Evolutionary conservation across 2,888 invertebrate genomes (phyloP), one percentile per base, ranked within the genome.

Genomic region (Drosophila koepferae): DNA sequence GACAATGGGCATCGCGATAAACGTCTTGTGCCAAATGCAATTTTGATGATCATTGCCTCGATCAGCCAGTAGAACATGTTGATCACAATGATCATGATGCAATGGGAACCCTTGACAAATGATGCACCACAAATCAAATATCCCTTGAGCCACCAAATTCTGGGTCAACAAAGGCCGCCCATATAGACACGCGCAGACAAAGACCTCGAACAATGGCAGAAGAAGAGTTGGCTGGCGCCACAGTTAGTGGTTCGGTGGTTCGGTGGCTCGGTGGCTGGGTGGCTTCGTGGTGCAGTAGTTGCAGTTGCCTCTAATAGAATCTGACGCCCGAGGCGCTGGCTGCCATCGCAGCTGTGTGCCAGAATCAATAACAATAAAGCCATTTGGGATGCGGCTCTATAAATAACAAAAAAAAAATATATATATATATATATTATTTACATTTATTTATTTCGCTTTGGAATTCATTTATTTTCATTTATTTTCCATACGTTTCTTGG

Each of bases 311-410:
- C 72, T 72, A 75, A 77, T 79, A 78, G 74, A 83, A 82, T 81
- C 58, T 74, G 71, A 61, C 72, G 86, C 87, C 82, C 65, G 41
- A 62, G 81, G 86, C 81, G 61, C 60, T 63, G 51, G 34, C 48
- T 70, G 69, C 43, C 49, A 53, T 61, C 72, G 86, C 84, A 84
- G 85, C 86, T 86, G 81, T 71, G 71, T 56, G 59, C 51, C 61
- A 56, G 70, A 74, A 81, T 81, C 75, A 83, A 83, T 83, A 84
- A 77, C 88, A 87, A 82, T 81, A 81, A 88, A 86, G 81, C 82
- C 80, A 80, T 86, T 82, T 80, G 61, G 68, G 70, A 49, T 55
- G 67, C 34, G 67, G 40, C 53, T 72, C 86, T 82, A 81, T 84
- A 81, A 86, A 86, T 86, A 82, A 82, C n/a, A 40, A 40, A 23